Evolutionary conservation across 2,113 vertebrate genomes (phyloP).

Genomic region (Lophius piscatorius): DNA sequence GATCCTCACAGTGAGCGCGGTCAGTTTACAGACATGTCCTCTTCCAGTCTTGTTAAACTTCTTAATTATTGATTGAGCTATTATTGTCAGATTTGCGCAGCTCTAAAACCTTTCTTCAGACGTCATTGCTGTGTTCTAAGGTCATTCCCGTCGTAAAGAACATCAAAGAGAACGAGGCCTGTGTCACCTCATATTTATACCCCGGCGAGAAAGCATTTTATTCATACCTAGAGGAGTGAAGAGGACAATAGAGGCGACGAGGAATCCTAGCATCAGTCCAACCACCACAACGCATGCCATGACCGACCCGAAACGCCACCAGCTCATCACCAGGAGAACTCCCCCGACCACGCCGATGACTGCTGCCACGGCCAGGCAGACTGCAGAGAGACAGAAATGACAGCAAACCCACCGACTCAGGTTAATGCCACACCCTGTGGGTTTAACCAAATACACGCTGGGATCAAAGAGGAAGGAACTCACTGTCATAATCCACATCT

Average conservation of each 20-base stretch:
- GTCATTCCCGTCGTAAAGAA: too few species aligned
- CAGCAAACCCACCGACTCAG: not conserved
- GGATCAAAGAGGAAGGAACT: constrained; percentile 17
- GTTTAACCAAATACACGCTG: not conserved
- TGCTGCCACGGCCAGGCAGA: constrained; percentile 81
- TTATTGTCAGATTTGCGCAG: too few species aligned
- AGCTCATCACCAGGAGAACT: constrained; percentile 84
- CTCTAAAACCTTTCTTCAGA: too few species aligned
- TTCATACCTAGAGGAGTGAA: constrained; percentile 89
- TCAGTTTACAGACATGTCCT: too few species aligned
- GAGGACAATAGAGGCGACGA: constrained; percentile 81
- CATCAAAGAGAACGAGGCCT: too few species aligned
- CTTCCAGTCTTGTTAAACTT: too few species aligned
- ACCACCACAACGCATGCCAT: constrained; percentile 82
- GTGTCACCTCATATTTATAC: too few species aligned
- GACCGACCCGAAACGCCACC: constrained; percentile 92
- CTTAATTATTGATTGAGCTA: too few species aligned
- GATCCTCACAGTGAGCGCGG: too few species aligned
- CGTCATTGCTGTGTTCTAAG: too few species aligned
- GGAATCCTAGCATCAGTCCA: constrained; percentile 88
- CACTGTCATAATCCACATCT: constrained; percentile 84
- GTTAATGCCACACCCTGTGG: not conserved
- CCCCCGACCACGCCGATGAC: constrained; percentile 85
- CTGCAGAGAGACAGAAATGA: constrained; percentile 65
- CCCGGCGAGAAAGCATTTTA: too few species aligned